Evolutionary conservation across 2,888 invertebrate genomes (phyloP).

Genomic region (Helleia helle): DNA sequence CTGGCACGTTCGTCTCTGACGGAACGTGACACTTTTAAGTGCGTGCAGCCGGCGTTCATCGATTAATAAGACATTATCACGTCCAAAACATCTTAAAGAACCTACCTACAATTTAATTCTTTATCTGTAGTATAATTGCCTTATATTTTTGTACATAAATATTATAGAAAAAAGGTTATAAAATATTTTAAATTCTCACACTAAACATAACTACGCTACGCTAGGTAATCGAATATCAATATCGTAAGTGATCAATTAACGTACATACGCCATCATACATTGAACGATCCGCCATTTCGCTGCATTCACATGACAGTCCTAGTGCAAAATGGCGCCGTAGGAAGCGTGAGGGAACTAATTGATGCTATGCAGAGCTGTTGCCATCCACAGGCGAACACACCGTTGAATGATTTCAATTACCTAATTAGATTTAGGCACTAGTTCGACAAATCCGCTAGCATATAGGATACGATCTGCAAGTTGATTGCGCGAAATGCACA

Average conservation of each 20-base stretch:
- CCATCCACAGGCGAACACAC: conserved; percentile 17
- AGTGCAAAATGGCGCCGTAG: conserved; percentile 23
- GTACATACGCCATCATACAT: background rate
- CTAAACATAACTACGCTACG: too few relatives aligned
- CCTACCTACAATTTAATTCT: too few relatives aligned
- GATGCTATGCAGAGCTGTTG: conserved; percentile 19
- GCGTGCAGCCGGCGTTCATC: too few relatives aligned
- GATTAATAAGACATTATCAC: too few relatives aligned
- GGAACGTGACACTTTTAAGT: too few relatives aligned
- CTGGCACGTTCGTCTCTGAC: too few relatives aligned
- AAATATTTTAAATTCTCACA: too few relatives aligned
- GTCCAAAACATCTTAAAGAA: too few relatives aligned
- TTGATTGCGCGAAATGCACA: conserved; percentile 30
- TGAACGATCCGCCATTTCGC: conserved; percentile 1
- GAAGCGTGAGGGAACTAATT: conserved; percentile 22
- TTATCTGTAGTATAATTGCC: too few relatives aligned
- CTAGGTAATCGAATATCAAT: background rate
- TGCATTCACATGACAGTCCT: conserved; percentile 24
- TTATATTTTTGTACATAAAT: too few relatives aligned
- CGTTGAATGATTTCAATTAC: conserved; percentile 52
- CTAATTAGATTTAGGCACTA: conserved; percentile 40
- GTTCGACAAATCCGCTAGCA: conserved; percentile 17
- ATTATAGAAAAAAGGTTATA: too few relatives aligned
- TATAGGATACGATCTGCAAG: conserved; percentile 19
- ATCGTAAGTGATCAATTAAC: conserved; percentile 8